Percentiles rank a stretch among this genome's conserved stretches.
Evolutionary conservation across 1,140 invertebrate genomes (phyloP).

Genomic region (Cyclina sinensis): DNA sequence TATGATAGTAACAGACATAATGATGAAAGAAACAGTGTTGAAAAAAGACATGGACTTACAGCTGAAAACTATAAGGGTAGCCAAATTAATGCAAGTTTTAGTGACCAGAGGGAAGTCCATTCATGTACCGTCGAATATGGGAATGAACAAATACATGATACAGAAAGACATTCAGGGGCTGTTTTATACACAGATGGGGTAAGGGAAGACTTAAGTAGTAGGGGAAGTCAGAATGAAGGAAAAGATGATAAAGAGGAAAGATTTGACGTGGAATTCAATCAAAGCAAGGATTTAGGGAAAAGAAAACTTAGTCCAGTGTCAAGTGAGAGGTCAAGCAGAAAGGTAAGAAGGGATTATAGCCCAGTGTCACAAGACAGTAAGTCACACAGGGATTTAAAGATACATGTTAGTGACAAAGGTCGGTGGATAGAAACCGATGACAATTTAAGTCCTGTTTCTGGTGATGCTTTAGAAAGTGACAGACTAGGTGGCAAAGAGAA

Average conservation of each 20-base stretch:
- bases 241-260: not conserved
- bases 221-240: not conserved
- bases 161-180: slow-evolving; percentile 16
- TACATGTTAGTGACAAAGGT: slow-evolving; percentile 57
- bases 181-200: not conserved
- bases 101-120: not conserved
- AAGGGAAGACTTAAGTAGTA: not conserved
- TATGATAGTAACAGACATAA: not conserved
- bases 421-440: slow-evolving; percentile 49
- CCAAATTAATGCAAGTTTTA: not conserved
- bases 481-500: not conserved
- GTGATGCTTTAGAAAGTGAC: not conserved
- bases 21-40: not conserved
- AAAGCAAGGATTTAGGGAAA: slow-evolving; percentile 10
- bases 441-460: slow-evolving; percentile 24
- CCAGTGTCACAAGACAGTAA: slow-evolving; percentile 43
- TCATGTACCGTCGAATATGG: not conserved
- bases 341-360: slow-evolving; percentile 10
- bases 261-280: not conserved
- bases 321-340: not conserved
- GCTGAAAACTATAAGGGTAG: not conserved
- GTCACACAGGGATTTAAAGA: slow-evolving; percentile 41
- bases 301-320: slow-evolving; percentile 45
- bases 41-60: not conserved
- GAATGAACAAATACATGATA: not conserved